Evolutionary conservation across 2,888 invertebrate species (phyloP).

Genomic region (Ennomos quercinarius): DNA sequence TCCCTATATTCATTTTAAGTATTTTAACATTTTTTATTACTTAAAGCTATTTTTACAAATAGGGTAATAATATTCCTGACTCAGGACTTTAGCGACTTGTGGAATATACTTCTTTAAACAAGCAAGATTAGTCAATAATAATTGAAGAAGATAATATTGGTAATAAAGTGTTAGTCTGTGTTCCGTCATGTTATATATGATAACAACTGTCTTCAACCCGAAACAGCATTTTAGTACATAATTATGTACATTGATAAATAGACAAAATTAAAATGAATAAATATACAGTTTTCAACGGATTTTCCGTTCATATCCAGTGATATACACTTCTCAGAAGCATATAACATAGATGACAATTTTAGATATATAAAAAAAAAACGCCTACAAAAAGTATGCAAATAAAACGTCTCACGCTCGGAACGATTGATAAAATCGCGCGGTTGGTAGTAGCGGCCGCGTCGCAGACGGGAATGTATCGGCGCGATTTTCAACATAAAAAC

Average conservation of each 20-base stretch:
- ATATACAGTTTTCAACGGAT: conserved; percentile 29
- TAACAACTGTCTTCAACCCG: neutral
- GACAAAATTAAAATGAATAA: conserved; percentile 16
- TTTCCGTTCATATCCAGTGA: conserved; percentile 58
- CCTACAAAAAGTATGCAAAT: conserved; percentile 45
- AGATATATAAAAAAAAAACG: conserved; percentile 54
- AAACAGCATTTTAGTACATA: conserved; percentile 1
- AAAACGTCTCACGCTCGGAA: conserved; percentile 28
- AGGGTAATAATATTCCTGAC: conserved; percentile 9
- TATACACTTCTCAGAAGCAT: conserved; percentile 73
- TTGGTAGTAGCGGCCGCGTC: conserved; percentile 10
- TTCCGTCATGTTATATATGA: too few species aligned
- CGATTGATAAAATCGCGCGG: conserved; percentile 36
- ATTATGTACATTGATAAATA: conserved; percentile 9
- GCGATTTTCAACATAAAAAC: conserved; percentile 67
- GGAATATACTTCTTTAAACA: conserved; percentile 24
- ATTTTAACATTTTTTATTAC: conserved; percentile 3
- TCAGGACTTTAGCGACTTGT: conserved; percentile 23
- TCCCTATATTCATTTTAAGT: conserved; percentile 11
- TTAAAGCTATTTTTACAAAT: conserved; percentile 20
- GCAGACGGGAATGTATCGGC: conserved; percentile 55
- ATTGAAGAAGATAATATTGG: neutral
- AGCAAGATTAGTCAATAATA: conserved; percentile 41
- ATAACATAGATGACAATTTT: conserved; percentile 36
- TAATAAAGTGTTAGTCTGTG: too few species aligned